These are phyloP conservation scores for Cisticola juncidis DNA, from an alignment of 2,113 vertebrate species.

Conservation along the genomic window DNA sequence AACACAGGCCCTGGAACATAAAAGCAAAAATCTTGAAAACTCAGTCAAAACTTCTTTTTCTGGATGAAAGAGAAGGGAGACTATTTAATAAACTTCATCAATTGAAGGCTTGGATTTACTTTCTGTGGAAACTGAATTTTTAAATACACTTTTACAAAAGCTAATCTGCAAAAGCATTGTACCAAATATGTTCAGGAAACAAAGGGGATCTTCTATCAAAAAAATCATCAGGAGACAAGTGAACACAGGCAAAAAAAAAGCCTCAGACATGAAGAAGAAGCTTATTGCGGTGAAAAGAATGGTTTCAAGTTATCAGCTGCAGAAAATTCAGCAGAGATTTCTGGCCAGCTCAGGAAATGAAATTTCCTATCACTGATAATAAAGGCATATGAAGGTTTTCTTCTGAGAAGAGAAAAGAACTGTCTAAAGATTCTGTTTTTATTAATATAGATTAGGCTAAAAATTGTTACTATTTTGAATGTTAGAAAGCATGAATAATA, in stretches of 20 bases:
- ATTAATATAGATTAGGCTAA: slow-evolving; percentile 36
- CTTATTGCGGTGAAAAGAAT: neutral
- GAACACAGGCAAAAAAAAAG: slow-evolving; percentile 9
- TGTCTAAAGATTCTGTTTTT: slow-evolving; percentile 6
- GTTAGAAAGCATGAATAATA: neutral
- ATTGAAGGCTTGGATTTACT: neutral
- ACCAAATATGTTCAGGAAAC: neutral
- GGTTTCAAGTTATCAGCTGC: slow-evolving; percentile 4
- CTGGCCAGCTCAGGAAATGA: slow-evolving; percentile 10
- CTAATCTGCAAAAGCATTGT: neutral
- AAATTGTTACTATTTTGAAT: slow-evolving; percentile 36
- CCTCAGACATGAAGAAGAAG: neutral
- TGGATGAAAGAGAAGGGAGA: neutral
- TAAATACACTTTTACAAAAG: neutral
- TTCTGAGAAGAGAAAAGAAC: neutral
- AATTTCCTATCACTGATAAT: slow-evolving; percentile 23
- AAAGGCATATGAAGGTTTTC: neutral
- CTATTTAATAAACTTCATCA: neutral
- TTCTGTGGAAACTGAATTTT: neutral
- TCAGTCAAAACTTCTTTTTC: neutral
- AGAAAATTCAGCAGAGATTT: slow-evolving; percentile 26
- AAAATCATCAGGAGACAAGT: slow-evolving; percentile 2
- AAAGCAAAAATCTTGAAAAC: neutral
- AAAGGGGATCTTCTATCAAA: neutral
- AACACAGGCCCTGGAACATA: neutral